These are phyloP conservation scores for Fistularia tabacaria DNA, from an alignment of 2,797 vertebrate species.

Conservation along the genomic window DNA sequence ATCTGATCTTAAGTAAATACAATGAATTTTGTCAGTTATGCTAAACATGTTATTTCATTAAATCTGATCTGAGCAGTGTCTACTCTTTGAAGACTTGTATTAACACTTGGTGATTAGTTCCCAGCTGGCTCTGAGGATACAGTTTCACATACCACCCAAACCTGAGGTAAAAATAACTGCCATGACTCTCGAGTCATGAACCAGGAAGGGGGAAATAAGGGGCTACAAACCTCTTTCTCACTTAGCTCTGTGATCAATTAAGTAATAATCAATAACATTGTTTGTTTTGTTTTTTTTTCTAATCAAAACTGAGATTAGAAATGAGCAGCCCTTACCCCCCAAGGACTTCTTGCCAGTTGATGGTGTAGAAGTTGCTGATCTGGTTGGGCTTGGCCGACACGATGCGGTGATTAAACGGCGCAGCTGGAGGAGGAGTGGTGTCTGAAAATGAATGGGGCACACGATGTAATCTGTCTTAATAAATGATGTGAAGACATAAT, in stretches of 20 bases:
- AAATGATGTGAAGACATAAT: conserved; percentile 53
- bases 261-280: conserved; percentile 7
- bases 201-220: conserved; percentile 12
- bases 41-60: conserved; percentile 64
- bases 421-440: conserved; percentile 73
- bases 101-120: conserved; percentile 77
- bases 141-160: conserved; percentile 75
- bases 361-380: conserved; percentile 88
- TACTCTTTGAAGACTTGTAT: conserved; percentile 74
- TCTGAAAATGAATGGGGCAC: conserved; percentile 66
- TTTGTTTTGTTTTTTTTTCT: background rate
- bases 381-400: conserved; percentile 88
- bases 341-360: conserved; percentile 85
- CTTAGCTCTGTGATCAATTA: conserved; percentile 43
- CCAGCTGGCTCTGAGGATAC: conserved; percentile 72
- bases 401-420: conserved; percentile 90
- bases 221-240: conserved; percentile 31
- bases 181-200: conserved; percentile 75
- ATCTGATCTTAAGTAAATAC: conserved; percentile 2
- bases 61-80: conserved; percentile 54
- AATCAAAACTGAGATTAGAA: background rate
- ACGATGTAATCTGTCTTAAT: conserved; percentile 30
- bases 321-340: conserved; percentile 74
- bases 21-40: conserved; percentile 26
- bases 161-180: conserved; percentile 74